Evolutionary conservation across 92 coral and sea anemone genomes (phyloP).

Genomic region (Parazoanthus atlanticus): DNA sequence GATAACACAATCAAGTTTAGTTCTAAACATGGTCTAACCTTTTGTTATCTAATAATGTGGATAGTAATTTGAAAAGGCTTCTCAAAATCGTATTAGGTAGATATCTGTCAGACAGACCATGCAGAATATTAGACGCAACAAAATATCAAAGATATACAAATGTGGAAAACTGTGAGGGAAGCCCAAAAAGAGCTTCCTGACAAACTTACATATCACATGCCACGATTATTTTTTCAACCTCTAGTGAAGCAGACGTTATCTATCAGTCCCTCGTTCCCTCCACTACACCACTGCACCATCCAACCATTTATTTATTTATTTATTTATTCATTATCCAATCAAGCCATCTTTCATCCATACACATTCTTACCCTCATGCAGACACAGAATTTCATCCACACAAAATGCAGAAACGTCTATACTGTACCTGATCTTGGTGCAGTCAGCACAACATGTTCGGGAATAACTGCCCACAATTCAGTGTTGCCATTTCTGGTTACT

Average conservation of each 20-base stretch:
- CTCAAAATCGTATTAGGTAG: background rate
- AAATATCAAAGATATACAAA: too few species aligned
- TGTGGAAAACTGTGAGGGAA: background rate
- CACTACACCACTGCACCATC: too few species aligned
- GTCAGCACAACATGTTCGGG: constrained; percentile 89
- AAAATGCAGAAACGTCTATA: background rate
- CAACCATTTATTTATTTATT: too few species aligned
- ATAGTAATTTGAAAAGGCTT: background rate
- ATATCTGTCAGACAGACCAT: background rate
- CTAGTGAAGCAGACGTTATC: too few species aligned
- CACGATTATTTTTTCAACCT: too few species aligned
- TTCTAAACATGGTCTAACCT: background rate
- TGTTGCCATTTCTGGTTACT: constrained; percentile 40
- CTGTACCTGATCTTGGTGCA: constrained; percentile 76
- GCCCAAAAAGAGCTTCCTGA: background rate
- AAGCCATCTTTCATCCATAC: too few species aligned
- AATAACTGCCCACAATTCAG: constrained; percentile 80
- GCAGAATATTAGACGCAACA: background rate
- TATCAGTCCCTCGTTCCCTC: too few species aligned
- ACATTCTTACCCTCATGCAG: too few species aligned
- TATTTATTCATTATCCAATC: too few species aligned
- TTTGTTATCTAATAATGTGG: background rate
- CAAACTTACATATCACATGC: too few species aligned
- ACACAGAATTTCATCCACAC: background rate
- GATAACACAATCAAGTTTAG: background rate